Evolutionary conservation across 2,888 invertebrate genomes (phyloP).

Genomic region (Cerastoderma edule): DNA sequence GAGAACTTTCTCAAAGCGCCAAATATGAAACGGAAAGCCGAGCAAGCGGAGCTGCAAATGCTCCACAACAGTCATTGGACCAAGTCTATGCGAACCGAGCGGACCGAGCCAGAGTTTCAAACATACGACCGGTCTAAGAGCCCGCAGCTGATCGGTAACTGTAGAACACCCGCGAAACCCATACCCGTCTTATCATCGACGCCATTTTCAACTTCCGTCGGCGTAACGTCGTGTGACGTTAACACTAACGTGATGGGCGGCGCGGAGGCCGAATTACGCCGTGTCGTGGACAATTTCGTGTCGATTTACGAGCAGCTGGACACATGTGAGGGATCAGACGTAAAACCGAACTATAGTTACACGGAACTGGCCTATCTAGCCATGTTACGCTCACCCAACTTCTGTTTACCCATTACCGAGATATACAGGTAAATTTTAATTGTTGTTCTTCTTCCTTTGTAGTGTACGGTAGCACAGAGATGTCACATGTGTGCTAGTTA

Average conservation of each 20-base stretch:
- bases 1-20: conserved; percentile 12
- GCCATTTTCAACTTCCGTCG: not conserved
- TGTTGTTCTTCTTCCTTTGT: no score
- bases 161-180: not conserved
- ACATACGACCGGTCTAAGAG: not conserved
- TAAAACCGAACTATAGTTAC: conserved; percentile 73
- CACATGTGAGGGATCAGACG: conserved; percentile 49
- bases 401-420: conserved; percentile 70
- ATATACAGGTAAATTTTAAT: conserved; percentile 57
- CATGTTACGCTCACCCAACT: conserved; percentile 69
- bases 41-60: not conserved
- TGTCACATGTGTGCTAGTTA: no score
- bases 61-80: not conserved
- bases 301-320: conserved; percentile 67
- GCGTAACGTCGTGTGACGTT: not conserved
- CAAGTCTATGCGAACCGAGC: not conserved
- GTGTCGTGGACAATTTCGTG: conserved; percentile 70
- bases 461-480: no score
- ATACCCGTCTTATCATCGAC: conserved; percentile 10
- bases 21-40: conserved; percentile 18
- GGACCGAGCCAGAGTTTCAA: not conserved
- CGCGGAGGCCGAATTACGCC: conserved; percentile 64
- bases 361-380: conserved; percentile 73
- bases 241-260: conserved; percentile 8
- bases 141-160: not conserved